Evolutionary conservation across 2,797 vertebrate species (phyloP).

Genomic region (Bucorvus abyssinicus): DNA sequence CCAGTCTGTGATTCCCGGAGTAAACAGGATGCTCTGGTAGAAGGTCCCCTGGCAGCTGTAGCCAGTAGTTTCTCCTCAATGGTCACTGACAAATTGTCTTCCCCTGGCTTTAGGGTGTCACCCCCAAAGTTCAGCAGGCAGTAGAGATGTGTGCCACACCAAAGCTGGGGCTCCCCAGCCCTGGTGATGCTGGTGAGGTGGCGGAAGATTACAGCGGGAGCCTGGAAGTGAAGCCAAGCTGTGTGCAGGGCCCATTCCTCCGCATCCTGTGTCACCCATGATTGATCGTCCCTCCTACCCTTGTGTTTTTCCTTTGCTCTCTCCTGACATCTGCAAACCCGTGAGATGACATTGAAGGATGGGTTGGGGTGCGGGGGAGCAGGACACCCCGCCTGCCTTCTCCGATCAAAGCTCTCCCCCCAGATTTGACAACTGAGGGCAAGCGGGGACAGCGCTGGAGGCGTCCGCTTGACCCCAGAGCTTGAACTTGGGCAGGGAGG

Average conservation of each 20-base stretch:
- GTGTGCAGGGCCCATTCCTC: constrained; percentile 39
- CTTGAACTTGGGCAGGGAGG: not conserved
- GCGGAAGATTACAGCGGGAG: not conserved
- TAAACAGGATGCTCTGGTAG: not conserved
- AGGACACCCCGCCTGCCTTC: not conserved
- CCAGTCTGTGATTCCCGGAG: not conserved
- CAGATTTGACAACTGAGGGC: constrained; percentile 64
- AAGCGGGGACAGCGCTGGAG: constrained; percentile 57
- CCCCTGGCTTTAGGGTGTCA: fast-evolving
- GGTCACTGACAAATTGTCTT: not conserved
- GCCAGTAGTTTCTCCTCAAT: fast-evolving
- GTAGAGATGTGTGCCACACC: fast-evolving
- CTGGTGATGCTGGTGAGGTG: not conserved
- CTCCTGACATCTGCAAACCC: constrained; percentile 58
- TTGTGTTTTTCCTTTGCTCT: not conserved
- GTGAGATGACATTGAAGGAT: constrained; percentile 82
- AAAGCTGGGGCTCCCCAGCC: not conserved
- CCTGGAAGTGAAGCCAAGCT: not conserved
- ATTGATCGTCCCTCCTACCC: not conserved
- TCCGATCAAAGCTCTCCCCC: constrained; percentile 40
- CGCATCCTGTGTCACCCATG: not conserved
- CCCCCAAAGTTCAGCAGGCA: not conserved
- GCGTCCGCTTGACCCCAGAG: not conserved
- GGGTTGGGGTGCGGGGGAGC: constrained; percentile 42
- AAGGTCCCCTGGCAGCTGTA: not conserved